These are phyloP conservation scores for Ctenodactylus gundi DNA, from an alignment of 2,113 vertebrate species.

Conservation along the genomic window DNA sequence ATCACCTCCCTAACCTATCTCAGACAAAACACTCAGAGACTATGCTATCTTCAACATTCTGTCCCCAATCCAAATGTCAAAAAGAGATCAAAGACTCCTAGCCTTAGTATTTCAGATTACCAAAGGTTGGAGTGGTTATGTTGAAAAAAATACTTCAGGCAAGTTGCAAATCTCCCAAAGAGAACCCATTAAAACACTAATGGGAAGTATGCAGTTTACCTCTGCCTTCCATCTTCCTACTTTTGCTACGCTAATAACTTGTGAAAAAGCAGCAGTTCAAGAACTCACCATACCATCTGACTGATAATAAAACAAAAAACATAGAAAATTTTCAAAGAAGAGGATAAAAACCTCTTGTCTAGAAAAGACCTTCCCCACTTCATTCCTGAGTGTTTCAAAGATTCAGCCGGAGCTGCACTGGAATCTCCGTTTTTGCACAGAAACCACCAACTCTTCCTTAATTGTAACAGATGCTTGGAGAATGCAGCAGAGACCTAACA, in stretches of 20 bases:
- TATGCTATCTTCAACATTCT: background rate
- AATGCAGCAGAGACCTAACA: background rate
- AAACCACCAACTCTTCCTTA: background rate
- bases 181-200: background rate
- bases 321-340: background rate
- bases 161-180: background rate
- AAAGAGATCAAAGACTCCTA: background rate
- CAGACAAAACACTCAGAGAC: background rate
- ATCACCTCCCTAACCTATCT: background rate
- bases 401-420: background rate
- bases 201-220: background rate
- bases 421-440: background rate
- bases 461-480: background rate
- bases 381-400: background rate
- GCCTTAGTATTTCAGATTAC: background rate
- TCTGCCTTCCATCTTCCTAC: background rate
- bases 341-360: background rate
- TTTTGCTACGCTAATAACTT: background rate
- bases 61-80: background rate
- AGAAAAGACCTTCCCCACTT: background rate
- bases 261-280: background rate
- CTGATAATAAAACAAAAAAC: background rate
- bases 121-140: background rate
- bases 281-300: background rate
- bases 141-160: background rate